phyloP scores from a whole-genome alignment of 1,140 invertebrate species.

The Schlechtendalia chinensis region DNA sequence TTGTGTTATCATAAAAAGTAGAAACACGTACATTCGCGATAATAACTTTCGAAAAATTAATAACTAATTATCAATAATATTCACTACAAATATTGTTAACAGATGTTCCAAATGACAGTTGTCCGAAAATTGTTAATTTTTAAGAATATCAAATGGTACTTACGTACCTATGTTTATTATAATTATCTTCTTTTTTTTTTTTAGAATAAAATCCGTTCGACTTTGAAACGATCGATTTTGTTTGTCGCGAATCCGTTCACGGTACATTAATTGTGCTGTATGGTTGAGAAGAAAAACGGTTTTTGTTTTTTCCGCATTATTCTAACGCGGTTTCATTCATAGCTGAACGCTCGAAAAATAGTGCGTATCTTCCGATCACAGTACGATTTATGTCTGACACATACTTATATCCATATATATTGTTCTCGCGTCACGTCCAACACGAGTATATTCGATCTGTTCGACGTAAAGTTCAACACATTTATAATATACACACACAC shows the following conservation, averaged over 20 bases:
- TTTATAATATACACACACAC: too few species aligned
- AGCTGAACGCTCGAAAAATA: not conserved
- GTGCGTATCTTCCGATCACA: not conserved
- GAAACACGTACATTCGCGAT: too few species aligned
- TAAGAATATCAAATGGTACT: too few species aligned
- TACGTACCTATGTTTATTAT: too few species aligned
- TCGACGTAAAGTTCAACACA: not conserved
- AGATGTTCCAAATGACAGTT: too few species aligned
- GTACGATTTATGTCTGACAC: not conserved
- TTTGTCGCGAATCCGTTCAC: not conserved
- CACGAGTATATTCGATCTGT: not conserved
- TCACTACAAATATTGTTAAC: too few species aligned
- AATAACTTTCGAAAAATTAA: too few species aligned
- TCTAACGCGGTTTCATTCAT: not conserved
- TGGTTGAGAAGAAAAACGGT: not conserved
- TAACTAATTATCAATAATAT: too few species aligned
- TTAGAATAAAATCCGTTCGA: too few species aligned
- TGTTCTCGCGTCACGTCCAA: not conserved
- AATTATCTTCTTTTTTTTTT: too few species aligned
- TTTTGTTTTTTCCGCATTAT: not conserved
- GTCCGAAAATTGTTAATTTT: too few species aligned
- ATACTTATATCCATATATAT: constrained; percentile 7
- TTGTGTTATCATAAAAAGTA: too few species aligned
- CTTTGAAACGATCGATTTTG: not conserved
- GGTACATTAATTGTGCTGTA: constrained; percentile 7